phyloP scores from a whole-genome alignment of 1,140 invertebrate species.

The Euura lappo region DNA sequence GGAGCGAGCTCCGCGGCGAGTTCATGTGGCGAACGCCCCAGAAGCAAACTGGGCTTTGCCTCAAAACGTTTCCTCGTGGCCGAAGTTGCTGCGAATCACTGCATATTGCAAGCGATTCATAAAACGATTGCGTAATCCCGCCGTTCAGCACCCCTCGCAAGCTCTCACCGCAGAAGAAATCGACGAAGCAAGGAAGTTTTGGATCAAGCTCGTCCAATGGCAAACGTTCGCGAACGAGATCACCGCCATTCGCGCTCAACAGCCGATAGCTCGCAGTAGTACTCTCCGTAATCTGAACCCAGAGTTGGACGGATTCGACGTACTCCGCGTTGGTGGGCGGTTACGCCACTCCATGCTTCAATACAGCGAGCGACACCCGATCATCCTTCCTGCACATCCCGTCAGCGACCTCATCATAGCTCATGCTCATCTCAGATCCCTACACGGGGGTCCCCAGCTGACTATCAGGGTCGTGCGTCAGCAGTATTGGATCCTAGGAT shows the following conservation, averaged over 20 bases:
- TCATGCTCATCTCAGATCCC: slow-evolving; percentile 10
- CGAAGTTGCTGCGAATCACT: not conserved
- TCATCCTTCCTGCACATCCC: not conserved
- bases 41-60: too few relatives aligned
- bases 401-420: not conserved
- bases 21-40: not conserved
- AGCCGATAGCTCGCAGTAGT: slow-evolving; percentile 1
- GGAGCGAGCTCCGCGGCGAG: not conserved
- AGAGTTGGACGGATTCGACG: not conserved
- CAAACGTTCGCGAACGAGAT: not conserved
- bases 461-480: not conserved
- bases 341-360: not conserved
- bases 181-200: not conserved
- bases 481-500: slow-evolving; percentile 7
- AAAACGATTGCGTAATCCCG: not conserved
- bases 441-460: slow-evolving; percentile 13
- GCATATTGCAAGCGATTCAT: not conserved
- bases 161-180: not conserved
- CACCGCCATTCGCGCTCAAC: not conserved
- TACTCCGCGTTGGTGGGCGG: not conserved
- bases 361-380: not conserved
- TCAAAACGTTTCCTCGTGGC: not conserved
- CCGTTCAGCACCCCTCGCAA: not conserved
- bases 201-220: not conserved
- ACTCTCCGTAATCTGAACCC: slow-evolving; percentile 9